Percentiles rank a stretch among this genome's conserved stretches.
phyloP scores from a whole-genome alignment of 2,888 invertebrate genomes.

The Zelleria hepariella region DNA sequence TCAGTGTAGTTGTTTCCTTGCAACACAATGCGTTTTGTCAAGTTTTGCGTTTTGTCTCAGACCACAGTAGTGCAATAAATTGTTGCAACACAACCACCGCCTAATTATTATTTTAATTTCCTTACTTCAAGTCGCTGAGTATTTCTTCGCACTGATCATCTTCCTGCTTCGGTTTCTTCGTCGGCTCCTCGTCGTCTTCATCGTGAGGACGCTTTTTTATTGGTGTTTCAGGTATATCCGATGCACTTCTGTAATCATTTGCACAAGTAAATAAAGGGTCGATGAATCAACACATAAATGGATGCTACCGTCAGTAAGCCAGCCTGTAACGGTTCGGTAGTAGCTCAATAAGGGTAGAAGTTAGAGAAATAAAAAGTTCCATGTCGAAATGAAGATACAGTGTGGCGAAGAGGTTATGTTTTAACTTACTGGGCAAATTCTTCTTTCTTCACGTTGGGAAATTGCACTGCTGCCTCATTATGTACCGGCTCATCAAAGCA shows the following conservation, averaged over 20 bases:
- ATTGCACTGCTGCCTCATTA: constrained; percentile 34
- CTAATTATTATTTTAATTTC: constrained; percentile 1
- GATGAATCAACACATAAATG: constrained; percentile 4
- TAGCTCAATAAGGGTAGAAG: too few relatives aligned
- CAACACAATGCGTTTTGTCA: too few relatives aligned
- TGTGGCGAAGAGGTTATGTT: constrained; percentile 27
- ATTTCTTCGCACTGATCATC: constrained; percentile 41
- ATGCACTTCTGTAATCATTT: constrained; percentile 20
- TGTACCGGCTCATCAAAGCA: constrained; percentile 49
- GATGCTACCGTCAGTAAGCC: too few relatives aligned
- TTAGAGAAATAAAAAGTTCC: too few relatives aligned
- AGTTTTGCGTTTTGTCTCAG: too few relatives aligned
- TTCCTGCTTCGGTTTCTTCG: constrained; percentile 42
- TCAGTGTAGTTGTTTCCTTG: too few relatives aligned
- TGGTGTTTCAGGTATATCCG: constrained; percentile 19
- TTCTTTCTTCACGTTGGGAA: constrained; percentile 33
- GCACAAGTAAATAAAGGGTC: not conserved
- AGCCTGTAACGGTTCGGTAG: too few relatives aligned
- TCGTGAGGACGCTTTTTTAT: constrained; percentile 48
- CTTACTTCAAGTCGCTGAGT: constrained; percentile 52
- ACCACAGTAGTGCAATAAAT: not conserved
- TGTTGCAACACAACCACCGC: too few relatives aligned
- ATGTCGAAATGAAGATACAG: too few relatives aligned
- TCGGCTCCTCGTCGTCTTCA: constrained; percentile 36
- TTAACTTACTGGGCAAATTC: constrained; percentile 34